Conservation (phyloP, 92 coral and sea anemone species). For the Palythoa grandis region DNA sequence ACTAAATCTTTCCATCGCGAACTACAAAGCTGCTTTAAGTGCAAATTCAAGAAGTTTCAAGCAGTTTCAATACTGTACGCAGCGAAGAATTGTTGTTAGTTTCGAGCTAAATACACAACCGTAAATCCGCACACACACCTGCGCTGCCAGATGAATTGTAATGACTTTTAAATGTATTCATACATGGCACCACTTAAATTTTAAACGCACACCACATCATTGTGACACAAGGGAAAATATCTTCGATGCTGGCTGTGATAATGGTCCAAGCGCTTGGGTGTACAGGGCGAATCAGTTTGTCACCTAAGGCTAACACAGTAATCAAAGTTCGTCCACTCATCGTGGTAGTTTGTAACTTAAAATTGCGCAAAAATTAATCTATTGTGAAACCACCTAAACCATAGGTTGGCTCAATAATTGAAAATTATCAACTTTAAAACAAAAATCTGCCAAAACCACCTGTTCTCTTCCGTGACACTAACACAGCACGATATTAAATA, state of each 20-base stretch:
- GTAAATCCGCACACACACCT: conserved; percentile 69
- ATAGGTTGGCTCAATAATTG: conserved; percentile 34
- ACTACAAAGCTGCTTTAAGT: background rate
- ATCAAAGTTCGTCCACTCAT: background rate
- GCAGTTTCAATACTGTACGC: background rate
- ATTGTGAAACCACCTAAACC: conserved; percentile 42
- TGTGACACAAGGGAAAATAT: conserved; percentile 19
- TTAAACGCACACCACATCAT: conserved; percentile 44
- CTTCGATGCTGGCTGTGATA: conserved; percentile 10
- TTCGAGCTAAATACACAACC: conserved; percentile 1
- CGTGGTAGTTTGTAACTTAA: conserved; percentile 18
- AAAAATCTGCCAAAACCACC: conserved; percentile 35
- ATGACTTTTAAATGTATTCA: conserved; percentile 85
- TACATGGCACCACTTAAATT: conserved; percentile 49
- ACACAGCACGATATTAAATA: conserved; percentile 4
- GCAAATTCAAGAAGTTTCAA: background rate
- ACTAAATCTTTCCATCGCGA: conserved; percentile 14
- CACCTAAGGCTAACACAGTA: conserved; percentile 17
- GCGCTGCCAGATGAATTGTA: conserved; percentile 66
- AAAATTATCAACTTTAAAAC: conserved; percentile 37
- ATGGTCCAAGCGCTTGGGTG: conserved; percentile 3
- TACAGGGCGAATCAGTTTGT: conserved; percentile 13
- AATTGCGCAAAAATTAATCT: conserved; percentile 42
- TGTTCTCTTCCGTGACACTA: conserved; percentile 2
- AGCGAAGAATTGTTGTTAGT: background rate